Evolutionary conservation across 2,797 vertebrate species (phyloP).

Genomic region (Alectoris magna): DNA sequence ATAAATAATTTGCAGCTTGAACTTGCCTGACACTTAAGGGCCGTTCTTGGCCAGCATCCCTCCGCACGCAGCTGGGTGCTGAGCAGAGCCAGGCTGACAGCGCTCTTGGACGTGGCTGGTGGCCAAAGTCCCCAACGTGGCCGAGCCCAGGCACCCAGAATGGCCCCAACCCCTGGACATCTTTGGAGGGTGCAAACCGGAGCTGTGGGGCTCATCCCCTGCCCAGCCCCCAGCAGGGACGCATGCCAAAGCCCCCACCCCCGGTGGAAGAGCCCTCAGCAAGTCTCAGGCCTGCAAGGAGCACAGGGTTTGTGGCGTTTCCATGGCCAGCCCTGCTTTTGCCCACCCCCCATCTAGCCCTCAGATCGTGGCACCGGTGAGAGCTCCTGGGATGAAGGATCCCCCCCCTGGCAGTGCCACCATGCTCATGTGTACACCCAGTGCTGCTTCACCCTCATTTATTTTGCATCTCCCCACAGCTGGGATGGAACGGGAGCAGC

Average conservation of each 20-base stretch:
- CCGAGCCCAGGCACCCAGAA: background rate
- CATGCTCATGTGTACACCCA: background rate
- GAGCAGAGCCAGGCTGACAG: background rate
- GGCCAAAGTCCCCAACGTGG: background rate
- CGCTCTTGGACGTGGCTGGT: background rate
- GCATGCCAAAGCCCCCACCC: rapidly evolving
- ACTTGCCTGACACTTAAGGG: background rate
- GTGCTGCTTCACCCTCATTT: background rate
- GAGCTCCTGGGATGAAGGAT: background rate
- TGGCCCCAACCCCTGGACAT: rapidly evolving
- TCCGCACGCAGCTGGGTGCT: background rate
- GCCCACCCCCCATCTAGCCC: no score
- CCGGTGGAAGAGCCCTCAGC: rapidly evolving
- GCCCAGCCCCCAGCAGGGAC: rapidly evolving
- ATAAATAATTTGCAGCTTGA: conserved; percentile 61
- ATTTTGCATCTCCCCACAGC: background rate
- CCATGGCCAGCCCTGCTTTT: no score
- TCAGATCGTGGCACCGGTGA: background rate
- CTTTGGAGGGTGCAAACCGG: background rate
- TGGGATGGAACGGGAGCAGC: background rate
- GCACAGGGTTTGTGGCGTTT: background rate
- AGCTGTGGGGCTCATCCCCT: background rate
- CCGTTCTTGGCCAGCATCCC: background rate
- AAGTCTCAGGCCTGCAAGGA: background rate
- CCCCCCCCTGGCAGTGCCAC: no score